These are phyloP conservation scores for Rhea pennata DNA, from an alignment of 2,113 vertebrate species.

Conservation along the genomic window DNA sequence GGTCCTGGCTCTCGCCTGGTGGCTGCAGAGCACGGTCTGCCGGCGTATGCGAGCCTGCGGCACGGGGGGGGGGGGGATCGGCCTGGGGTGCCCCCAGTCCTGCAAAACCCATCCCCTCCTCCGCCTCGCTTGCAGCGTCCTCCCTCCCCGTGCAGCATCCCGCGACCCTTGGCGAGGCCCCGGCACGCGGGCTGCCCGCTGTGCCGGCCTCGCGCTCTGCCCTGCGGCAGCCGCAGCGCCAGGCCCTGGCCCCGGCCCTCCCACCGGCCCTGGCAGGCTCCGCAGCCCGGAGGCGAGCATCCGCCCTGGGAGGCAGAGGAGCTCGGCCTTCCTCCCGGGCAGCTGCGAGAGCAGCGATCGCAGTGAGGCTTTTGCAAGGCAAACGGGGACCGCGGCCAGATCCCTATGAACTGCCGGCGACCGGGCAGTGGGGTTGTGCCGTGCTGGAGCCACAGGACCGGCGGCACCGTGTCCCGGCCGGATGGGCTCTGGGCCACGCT, in stretches of 20 bases:
- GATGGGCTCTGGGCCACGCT: no score
- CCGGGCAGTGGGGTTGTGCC: neutral
- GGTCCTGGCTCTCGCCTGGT: accelerated
- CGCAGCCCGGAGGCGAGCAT: neutral
- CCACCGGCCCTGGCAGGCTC: accelerated
- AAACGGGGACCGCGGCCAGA: accelerated
- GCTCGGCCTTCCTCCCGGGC: neutral
- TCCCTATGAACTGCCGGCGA: accelerated
- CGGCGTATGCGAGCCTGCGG: neutral
- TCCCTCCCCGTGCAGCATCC: no score
- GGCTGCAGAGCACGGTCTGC: neutral
- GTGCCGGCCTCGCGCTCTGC: accelerated
- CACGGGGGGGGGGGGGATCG: no score
- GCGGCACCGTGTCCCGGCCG: no score
- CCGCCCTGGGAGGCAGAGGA: neutral
- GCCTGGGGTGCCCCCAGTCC: no score
- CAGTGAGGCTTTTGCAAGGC: neutral
- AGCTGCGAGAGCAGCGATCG: accelerated
- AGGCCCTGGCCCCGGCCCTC: no score
- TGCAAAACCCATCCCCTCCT: no score
- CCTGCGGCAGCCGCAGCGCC: no score
- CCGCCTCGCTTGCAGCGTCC: no score
- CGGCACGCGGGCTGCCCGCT: accelerated
- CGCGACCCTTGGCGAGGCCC: accelerated
- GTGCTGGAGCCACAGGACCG: neutral